Percentiles rank a stretch among this genome's conserved stretches.
phyloP scores from a whole-genome alignment of 2,888 invertebrate genomes.

The Crioceris asparagi region DNA sequence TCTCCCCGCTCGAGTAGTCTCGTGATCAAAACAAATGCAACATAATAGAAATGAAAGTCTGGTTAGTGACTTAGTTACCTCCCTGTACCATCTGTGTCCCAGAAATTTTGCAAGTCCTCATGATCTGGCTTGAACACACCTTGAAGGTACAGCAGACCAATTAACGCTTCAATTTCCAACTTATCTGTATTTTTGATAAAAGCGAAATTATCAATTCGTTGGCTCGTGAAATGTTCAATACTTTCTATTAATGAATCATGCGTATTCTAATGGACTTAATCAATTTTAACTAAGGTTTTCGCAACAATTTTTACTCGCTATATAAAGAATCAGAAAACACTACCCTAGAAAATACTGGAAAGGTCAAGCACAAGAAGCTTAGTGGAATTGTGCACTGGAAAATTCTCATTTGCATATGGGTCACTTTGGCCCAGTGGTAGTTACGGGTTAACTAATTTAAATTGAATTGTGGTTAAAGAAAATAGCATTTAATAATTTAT shows the following conservation, averaged over 20 bases:
- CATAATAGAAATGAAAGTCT: conserved; percentile 13
- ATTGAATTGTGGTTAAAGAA: too few species aligned
- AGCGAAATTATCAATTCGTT: not conserved
- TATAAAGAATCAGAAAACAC: too few species aligned
- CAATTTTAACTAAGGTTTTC: too few species aligned
- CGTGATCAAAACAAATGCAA: conserved; percentile 7
- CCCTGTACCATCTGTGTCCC: conserved; percentile 17
- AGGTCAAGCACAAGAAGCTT: not conserved
- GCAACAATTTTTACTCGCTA: not conserved
- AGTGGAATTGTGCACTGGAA: not conserved
- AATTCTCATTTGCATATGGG: not conserved
- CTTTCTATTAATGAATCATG: not conserved
- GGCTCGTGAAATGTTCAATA: not conserved
- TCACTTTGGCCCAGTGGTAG: not conserved
- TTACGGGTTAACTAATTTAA: not conserved
- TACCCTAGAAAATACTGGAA: not conserved
- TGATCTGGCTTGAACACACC: conserved; percentile 18
- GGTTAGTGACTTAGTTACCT: too few species aligned
- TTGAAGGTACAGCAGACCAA: conserved; percentile 11
- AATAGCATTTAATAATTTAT: too few species aligned
- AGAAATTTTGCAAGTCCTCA: conserved; percentile 15
- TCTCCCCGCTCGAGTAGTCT: conserved; percentile 3
- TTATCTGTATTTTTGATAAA: conserved; percentile 4
- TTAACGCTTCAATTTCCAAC: conserved; percentile 5
- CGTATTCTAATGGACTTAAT: too few species aligned